phyloP scores from a whole-genome alignment of 2,888 invertebrate species.

The Cataglyphis cursor region DNA sequence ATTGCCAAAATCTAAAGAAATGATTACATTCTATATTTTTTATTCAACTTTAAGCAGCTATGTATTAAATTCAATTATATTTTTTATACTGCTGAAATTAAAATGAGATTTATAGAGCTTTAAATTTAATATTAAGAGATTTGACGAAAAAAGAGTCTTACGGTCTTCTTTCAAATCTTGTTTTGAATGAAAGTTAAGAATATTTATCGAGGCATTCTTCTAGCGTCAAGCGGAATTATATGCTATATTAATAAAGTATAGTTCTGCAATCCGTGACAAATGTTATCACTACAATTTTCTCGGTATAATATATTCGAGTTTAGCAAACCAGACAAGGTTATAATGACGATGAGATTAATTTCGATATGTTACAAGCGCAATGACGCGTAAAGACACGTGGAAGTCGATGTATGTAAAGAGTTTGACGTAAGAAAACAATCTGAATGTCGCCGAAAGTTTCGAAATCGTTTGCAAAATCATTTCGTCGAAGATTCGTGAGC shows the following conservation, averaged over 20 bases:
- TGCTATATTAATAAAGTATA: neutral
- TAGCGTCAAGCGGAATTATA: neutral
- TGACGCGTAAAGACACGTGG: neutral
- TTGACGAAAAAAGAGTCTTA: too few relatives aligned
- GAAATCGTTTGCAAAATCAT: neutral
- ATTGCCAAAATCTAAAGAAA: neutral
- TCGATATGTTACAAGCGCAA: constrained; percentile 31
- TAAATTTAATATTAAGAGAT: neutral
- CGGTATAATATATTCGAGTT: constrained; percentile 53
- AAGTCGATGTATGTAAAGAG: constrained; percentile 24
- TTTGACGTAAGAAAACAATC: constrained; percentile 9
- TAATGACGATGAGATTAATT: constrained; percentile 64
- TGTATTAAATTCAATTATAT: neutral
- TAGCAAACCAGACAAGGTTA: constrained; percentile 66
- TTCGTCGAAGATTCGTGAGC: neutral
- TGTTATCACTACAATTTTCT: constrained; percentile 48
- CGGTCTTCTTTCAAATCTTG: neutral
- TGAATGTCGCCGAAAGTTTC: neutral
- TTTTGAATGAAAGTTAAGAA: neutral
- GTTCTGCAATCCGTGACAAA: neutral
- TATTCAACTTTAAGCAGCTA: neutral
- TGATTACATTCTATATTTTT: neutral
- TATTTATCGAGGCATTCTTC: neutral
- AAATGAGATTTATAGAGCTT: neutral
- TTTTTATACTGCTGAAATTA: neutral